phyloP scores from a whole-genome alignment of 2,113 vertebrate species.

The sheep (Ovis aries) region ARS-UI_Ramb_v3.0 NC_056057.1:103847501-103848000 shows the following conservation, averaged over 20 bases:
- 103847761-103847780: background rate
- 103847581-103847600: background rate
- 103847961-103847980: background rate
- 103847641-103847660: background rate
- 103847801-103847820: background rate
- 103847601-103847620: background rate
- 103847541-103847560: background rate
- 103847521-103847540: background rate
- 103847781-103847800: background rate
- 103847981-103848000: background rate
- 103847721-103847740: background rate
- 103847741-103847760: background rate
- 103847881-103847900: background rate
- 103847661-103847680: background rate
- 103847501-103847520: background rate
- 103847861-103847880: background rate
- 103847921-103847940: background rate
- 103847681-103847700: fast-evolving
- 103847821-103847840: background rate
- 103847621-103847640: background rate
- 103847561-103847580: background rate
- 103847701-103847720: background rate
- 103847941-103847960: background rate
- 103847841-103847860: background rate
- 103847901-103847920: background rate